These are phyloP conservation scores for Cheirogaleus medius DNA, from an alignment of 2,113 vertebrate genomes.

Conservation along the genomic window DNA sequence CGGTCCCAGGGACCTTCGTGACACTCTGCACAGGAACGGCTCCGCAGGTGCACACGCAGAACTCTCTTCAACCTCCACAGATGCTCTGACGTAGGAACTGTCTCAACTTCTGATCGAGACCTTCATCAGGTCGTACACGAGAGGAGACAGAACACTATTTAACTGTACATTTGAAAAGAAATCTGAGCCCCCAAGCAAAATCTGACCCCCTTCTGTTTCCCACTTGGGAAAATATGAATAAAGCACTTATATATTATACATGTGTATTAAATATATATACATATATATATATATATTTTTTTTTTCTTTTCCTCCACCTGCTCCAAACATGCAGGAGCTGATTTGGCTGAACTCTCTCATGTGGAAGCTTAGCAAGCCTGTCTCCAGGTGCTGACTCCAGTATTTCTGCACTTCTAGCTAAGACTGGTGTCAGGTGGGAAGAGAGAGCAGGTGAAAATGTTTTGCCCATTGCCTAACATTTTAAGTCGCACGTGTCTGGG, in stretches of 20 bases:
- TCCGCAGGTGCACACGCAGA: neutral
- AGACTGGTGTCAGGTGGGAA: neutral
- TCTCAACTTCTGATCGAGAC: neutral
- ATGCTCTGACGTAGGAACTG: neutral
- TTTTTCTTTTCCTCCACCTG: neutral
- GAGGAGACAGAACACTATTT: neutral
- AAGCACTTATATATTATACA: neutral
- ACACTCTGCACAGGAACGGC: neutral
- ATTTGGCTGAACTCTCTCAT: neutral
- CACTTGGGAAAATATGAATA: neutral
- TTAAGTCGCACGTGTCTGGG: neutral
- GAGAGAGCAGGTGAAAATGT: neutral
- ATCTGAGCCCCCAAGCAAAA: neutral
- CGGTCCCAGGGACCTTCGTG: rapidly evolving
- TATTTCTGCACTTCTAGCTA: neutral
- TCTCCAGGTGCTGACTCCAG: neutral
- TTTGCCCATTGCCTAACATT: neutral
- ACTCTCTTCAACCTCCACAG: neutral
- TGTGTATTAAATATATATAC: too few relatives aligned
- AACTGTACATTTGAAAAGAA: neutral
- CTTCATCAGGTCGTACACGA: neutral
- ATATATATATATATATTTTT: too few relatives aligned
- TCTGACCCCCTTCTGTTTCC: neutral
- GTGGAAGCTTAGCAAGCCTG: neutral
- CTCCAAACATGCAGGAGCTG: neutral